These are phyloP conservation scores for Alauda arvensis DNA, from an alignment of 2,797 vertebrate genomes.

Conservation along the genomic window DNA sequence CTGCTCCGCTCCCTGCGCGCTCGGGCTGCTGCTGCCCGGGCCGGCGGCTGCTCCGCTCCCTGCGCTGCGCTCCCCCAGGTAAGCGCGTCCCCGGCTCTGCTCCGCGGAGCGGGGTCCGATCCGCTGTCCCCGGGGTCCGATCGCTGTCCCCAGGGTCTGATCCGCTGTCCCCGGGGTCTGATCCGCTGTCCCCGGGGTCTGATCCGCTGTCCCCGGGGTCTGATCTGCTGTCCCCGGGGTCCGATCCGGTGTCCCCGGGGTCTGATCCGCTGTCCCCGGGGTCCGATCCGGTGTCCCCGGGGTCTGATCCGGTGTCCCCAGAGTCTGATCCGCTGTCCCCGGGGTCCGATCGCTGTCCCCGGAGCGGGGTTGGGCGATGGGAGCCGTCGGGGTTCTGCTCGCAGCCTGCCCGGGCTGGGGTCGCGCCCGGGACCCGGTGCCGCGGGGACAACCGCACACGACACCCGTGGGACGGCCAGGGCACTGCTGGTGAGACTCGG, in stretches of 20 bases:
- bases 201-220: no score
- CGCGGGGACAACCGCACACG: not conserved
- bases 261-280: no score
- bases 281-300: no score
- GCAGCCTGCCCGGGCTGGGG: not conserved
- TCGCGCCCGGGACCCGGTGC: not conserved
- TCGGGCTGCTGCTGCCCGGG: not conserved
- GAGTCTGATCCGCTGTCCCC: no score
- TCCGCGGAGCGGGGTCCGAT: not conserved
- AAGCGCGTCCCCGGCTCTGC: not conserved
- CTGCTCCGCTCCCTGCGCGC: not conserved
- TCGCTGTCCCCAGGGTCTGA: no score
- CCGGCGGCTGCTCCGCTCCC: not conserved
- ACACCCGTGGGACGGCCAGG: fast-evolving
- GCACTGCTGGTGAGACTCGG: not conserved
- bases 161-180: no score
- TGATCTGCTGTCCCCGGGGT: no score
- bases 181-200: no score
- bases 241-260: no score
- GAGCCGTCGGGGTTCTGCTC: not conserved
- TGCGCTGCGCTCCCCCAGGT: not conserved
- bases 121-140: no score
- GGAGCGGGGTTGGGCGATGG: not conserved
- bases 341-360: no score
- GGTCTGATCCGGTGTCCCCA: no score